Evolutionary conservation across 1,140 invertebrate genomes (phyloP).

Genomic region (Vollenhovia emeryi): DNA sequence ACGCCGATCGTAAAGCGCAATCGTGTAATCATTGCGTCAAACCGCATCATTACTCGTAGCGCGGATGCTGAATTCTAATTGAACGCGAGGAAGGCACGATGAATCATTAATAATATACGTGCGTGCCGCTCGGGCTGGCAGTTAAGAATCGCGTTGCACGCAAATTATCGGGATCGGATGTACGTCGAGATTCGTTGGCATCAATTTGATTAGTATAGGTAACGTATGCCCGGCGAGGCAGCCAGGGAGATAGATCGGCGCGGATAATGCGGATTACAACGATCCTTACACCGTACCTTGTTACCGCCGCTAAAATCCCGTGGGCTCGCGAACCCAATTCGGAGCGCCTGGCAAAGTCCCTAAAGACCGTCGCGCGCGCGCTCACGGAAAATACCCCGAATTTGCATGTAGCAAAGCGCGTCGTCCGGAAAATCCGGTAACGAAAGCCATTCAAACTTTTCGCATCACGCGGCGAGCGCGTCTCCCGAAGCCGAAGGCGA

Average conservation of each 20-base stretch:
- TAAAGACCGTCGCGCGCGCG: conserved; percentile 5
- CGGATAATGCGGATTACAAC: conserved; percentile 26
- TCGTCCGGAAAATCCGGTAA: conserved; percentile 49
- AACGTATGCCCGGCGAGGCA: not conserved
- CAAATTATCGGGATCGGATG: not conserved
- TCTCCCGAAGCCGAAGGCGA: conserved; percentile 48
- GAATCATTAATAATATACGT: conserved; percentile 34
- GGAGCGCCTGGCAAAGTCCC: conserved; percentile 44
- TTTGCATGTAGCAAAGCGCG: conserved; percentile 68
- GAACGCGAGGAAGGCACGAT: not conserved
- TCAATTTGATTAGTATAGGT: conserved; percentile 30
- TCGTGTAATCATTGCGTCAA: conserved; percentile 1
- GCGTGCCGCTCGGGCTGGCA: not conserved
- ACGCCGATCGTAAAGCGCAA: not conserved
- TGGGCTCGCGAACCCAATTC: conserved; percentile 18
- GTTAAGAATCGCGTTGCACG: conserved; percentile 16
- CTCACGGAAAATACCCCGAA: conserved; percentile 23
- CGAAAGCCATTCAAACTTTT: conserved; percentile 70
- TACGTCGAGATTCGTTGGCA: not conserved
- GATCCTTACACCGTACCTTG: conserved; percentile 20
- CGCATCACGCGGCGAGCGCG: conserved; percentile 57
- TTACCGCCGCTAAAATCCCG: conserved; percentile 56
- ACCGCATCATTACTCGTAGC: not conserved
- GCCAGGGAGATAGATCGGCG: conserved; percentile 6
- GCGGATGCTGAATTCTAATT: conserved; percentile 15